Conservation (phyloP, 2,797 vertebrate genomes). For the Microhierax caerulescens region DNA sequence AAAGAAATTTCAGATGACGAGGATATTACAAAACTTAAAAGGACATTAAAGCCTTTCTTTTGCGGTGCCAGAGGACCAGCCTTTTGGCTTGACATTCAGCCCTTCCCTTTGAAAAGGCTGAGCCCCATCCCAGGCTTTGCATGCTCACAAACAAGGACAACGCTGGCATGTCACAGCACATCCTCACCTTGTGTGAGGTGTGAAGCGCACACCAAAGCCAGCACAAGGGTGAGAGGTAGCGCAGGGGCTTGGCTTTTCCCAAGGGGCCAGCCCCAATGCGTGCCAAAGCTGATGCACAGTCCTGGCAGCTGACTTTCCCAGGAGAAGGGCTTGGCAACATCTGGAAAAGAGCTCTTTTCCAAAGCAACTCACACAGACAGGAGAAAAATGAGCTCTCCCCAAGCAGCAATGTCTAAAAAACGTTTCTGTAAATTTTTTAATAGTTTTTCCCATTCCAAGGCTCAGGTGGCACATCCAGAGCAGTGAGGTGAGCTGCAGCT, state of each 20-base stretch:
- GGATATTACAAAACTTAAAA: not conserved
- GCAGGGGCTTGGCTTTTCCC: not conserved
- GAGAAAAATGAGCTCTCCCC: not conserved
- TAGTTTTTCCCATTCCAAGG: not conserved
- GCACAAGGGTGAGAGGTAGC: not conserved
- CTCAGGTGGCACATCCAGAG: not conserved
- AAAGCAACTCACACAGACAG: not conserved
- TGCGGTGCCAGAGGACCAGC: not conserved
- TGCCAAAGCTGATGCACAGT: not conserved
- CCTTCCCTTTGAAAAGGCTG: not conserved
- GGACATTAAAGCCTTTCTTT: not conserved
- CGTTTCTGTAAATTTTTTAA: fast-evolving
- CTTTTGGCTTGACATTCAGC: not conserved
- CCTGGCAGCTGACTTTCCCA: not conserved
- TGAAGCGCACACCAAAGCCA: not conserved
- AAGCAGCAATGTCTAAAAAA: not conserved
- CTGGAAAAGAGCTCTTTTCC: not conserved
- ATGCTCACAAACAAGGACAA: fast-evolving
- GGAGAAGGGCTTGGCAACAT: not conserved
- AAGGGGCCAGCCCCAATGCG: fast-evolving
- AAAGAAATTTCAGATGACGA: not conserved
- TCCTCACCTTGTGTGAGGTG: fast-evolving
- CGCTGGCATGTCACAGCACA: not conserved
- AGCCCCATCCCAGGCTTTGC: not conserved
- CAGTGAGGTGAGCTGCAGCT: not conserved